These are phyloP conservation scores for Drosophila nigricruria DNA, from an alignment of 2,888 invertebrate species.

Conservation along the genomic window DNA sequence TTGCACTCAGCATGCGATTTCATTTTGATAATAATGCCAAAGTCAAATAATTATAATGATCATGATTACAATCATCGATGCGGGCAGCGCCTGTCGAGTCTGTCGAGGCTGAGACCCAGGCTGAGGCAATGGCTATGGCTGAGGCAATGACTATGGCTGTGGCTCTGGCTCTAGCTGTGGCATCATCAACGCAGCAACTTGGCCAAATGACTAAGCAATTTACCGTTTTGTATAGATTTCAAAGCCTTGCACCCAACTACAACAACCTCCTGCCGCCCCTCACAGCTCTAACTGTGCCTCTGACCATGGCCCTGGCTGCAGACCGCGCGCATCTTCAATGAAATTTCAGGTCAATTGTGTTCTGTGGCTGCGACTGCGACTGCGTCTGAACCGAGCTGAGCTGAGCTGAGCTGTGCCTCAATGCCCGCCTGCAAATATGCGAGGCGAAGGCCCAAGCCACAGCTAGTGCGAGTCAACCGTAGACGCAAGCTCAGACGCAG, in stretches of 20 bases:
- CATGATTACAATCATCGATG: slow-evolving; percentile 78
- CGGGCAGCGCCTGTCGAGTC: slow-evolving; percentile 35
- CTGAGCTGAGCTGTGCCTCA: slow-evolving; percentile 6
- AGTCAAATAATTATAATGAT: slow-evolving; percentile 82
- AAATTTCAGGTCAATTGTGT: slow-evolving; percentile 81
- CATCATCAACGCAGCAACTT: slow-evolving; percentile 60
- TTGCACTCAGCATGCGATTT: slow-evolving; percentile 71
- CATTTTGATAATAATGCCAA: slow-evolving; percentile 81
- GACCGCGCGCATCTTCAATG: slow-evolving; percentile 73
- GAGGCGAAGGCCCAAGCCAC: slow-evolving; percentile 1
- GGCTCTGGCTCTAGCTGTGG: slow-evolving; percentile 22
- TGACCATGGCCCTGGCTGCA: slow-evolving; percentile 23
- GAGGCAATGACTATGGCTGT: slow-evolving; percentile 11
- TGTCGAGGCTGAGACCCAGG: slow-evolving; percentile 1
- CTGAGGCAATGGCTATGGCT: neutral
- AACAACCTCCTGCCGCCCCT: slow-evolving; percentile 11
- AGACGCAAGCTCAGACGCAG: slow-evolving; percentile 13
- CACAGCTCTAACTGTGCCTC: slow-evolving; percentile 13
- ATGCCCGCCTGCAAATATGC: slow-evolving; percentile 39
- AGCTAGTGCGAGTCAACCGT: slow-evolving; percentile 18
- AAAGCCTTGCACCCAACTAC: slow-evolving; percentile 42
- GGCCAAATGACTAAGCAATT: slow-evolving; percentile 75
- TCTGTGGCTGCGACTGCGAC: slow-evolving; percentile 52
- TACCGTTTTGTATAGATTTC: slow-evolving; percentile 79
- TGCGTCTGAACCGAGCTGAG: slow-evolving; percentile 41